Percentiles rank a stretch among this genome's conserved stretches.
These are phyloP conservation scores for Mormyrus lacerda DNA, from an alignment of 2,113 vertebrate species.

Conservation along the genomic window DNA sequence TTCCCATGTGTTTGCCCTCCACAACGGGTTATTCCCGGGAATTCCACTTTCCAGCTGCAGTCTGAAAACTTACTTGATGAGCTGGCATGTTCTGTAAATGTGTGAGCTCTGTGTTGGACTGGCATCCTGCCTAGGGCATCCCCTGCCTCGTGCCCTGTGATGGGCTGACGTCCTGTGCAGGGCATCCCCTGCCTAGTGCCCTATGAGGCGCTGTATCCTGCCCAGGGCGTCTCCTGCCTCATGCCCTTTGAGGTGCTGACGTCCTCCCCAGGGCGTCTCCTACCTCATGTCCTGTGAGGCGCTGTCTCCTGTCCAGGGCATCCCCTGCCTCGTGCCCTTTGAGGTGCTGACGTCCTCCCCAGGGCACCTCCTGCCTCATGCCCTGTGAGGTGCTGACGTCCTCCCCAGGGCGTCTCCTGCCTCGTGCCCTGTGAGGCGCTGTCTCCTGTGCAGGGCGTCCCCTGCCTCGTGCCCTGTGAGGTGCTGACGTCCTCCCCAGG, in stretches of 20 bases:
- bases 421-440: rapidly evolving
- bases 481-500: too few species aligned
- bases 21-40: background rate
- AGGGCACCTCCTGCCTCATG: too few species aligned
- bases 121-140: background rate
- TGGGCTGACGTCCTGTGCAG: background rate
- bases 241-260: rapidly evolving
- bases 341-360: rapidly evolving
- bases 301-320: too few species aligned
- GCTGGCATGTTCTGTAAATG: background rate
- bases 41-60: background rate
- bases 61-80: background rate
- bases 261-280: too few species aligned
- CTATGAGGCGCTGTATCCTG: rapidly evolving
- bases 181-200: background rate
- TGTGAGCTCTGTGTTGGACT: background rate
- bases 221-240: background rate
- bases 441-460: too few species aligned
- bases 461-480: too few species aligned
- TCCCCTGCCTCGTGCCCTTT: too few species aligned
- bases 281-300: too few species aligned
- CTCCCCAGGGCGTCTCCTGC: too few species aligned
- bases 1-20: background rate
- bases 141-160: background rate
- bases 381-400: too few species aligned